Evolutionary conservation across 2,113 vertebrate species (phyloP).

Genomic region (Phyllopteryx taeniolatus): DNA sequence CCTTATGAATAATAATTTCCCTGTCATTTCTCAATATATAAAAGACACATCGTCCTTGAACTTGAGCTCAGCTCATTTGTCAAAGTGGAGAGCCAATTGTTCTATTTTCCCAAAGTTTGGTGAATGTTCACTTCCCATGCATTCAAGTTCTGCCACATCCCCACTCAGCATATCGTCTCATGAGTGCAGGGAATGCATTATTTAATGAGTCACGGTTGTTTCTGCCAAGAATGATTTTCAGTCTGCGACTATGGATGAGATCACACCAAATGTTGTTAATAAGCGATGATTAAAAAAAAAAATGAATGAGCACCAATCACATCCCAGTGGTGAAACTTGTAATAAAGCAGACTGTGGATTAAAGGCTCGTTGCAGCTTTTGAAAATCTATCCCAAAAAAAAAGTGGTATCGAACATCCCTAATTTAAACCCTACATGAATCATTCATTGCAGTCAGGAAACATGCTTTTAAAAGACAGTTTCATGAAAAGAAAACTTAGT

Average conservation of each 20-base stretch:
- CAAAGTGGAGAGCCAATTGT: conserved; percentile 26
- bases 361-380: conserved; percentile 50
- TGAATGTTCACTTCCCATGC: conserved; percentile 15
- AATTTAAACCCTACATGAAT: too few species aligned
- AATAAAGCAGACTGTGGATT: conserved; percentile 55
- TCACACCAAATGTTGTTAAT: conserved; percentile 13
- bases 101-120: conserved; percentile 26
- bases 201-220: conserved; percentile 51
- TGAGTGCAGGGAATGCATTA: conserved; percentile 59
- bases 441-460: too few species aligned
- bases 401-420: too few species aligned
- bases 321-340: conserved; percentile 42
- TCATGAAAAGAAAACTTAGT: too few species aligned
- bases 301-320: conserved; percentile 43
- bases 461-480: too few species aligned
- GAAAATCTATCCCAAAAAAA: conserved; percentile 26
- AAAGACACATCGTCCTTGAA: neutral
- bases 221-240: conserved; percentile 47
- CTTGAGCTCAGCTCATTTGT: conserved; percentile 42
- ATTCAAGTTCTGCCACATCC: neutral
- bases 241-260: conserved; percentile 30
- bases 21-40: too few species aligned
- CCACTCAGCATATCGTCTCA: conserved; percentile 40
- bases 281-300: conserved; percentile 37
- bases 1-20: too few species aligned